phyloP scores from a whole-genome alignment of 2,888 invertebrate species.

The Caenorhabditis sulstoni region DNA sequence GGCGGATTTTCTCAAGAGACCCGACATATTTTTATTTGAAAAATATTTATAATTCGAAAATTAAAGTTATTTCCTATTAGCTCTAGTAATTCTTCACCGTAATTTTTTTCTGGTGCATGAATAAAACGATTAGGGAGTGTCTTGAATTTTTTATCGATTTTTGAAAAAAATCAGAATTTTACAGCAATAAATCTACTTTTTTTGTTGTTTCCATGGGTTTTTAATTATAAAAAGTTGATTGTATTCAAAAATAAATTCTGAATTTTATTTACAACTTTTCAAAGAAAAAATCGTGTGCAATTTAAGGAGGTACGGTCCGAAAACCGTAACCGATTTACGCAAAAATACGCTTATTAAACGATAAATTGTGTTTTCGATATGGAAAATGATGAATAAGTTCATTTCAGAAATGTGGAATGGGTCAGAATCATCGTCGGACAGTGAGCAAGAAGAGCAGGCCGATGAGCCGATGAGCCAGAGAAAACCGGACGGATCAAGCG shows the following conservation, averaged over 20 bases:
- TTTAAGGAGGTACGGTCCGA: background rate
- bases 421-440: constrained; percentile 63
- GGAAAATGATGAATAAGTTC: background rate
- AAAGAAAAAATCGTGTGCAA: background rate
- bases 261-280: background rate
- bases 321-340: background rate
- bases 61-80: constrained; percentile 8
- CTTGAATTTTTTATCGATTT: constrained; percentile 40
- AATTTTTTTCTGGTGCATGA: background rate
- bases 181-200: background rate
- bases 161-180: constrained; percentile 14
- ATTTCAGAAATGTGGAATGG: constrained; percentile 57
- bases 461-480: constrained; percentile 20
- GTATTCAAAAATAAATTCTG: background rate
- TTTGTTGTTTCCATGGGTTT: background rate
- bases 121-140: constrained; percentile 1
- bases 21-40: background rate
- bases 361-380: too few species aligned
- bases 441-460: constrained; percentile 53
- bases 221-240: background rate
- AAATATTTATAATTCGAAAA: background rate
- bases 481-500: constrained; percentile 20
- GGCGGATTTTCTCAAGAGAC: background rate
- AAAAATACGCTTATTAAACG: too few species aligned
- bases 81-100: background rate